Conservation (phyloP, 2,888 invertebrate genomes). For the Ornithoptera alexandrae region DNA sequence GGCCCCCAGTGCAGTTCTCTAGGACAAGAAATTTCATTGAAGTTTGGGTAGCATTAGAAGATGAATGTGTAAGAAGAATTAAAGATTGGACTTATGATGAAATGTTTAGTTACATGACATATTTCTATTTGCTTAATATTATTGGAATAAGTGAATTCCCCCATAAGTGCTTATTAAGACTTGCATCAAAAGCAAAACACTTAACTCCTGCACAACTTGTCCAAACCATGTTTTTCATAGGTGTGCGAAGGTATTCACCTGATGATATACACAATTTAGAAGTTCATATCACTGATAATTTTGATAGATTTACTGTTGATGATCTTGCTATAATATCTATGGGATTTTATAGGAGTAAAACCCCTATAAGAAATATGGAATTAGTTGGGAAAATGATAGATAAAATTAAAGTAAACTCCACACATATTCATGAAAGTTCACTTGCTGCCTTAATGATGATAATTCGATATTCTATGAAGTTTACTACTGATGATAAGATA, state of each 20-base stretch:
- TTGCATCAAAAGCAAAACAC: constrained; percentile 79
- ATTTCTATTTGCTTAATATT: constrained; percentile 82
- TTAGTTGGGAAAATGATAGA: constrained; percentile 75
- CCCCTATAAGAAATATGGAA: constrained; percentile 75
- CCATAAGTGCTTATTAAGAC: constrained; percentile 72
- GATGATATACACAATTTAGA: constrained; percentile 84
- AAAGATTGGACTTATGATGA: constrained; percentile 76
- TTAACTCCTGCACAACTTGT: constrained; percentile 82
- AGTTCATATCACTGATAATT: constrained; percentile 69
- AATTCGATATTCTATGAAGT: constrained; percentile 79
- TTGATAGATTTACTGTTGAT: constrained; percentile 79
- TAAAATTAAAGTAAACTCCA: constrained; percentile 69
- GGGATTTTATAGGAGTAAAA: constrained; percentile 90
- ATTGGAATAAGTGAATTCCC: constrained; percentile 79
- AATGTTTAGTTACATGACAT: constrained; percentile 80
- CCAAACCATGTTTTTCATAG: constrained; percentile 84
- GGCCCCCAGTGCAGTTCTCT: constrained; percentile 75
- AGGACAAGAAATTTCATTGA: constrained; percentile 81
- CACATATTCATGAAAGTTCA: constrained; percentile 82
- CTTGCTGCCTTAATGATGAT: constrained; percentile 83
- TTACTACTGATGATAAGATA: constrained; percentile 66
- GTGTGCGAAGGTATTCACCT: constrained; percentile 77
- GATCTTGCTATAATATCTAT: constrained; percentile 86
- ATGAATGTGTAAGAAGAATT: constrained; percentile 76
- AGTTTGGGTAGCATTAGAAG: constrained; percentile 85